Evolutionary conservation across 23 tunicate genomes (phyloP).

Genomic region (Pegea sp.): DNA sequence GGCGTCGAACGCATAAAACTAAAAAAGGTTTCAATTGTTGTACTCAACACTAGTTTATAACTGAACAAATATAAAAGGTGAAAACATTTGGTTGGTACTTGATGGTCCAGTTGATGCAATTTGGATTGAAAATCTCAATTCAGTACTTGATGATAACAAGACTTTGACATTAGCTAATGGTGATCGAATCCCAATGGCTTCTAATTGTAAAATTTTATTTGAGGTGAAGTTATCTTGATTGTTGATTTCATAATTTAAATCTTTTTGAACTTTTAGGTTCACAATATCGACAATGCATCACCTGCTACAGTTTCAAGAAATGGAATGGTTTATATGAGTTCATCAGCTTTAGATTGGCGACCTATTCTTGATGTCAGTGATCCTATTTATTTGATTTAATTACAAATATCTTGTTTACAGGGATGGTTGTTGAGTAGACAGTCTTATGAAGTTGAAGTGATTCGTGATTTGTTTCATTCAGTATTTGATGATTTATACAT

Average conservation of each 20-base stretch:
- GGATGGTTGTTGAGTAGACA: constrained; percentile 92
- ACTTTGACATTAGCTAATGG: constrained; percentile 97
- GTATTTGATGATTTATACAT: constrained; percentile 71
- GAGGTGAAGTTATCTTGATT: constrained; percentile 10
- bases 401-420: constrained; percentile 5
- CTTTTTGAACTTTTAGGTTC: constrained; percentile 15
- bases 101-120: constrained; percentile 99
- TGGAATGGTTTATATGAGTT: constrained; percentile 95
- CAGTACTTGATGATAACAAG: constrained; percentile 97
- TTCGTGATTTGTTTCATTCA: constrained; percentile 51
- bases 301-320: constrained; percentile 98
- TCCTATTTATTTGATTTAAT: neutral
- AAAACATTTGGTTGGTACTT: constrained; percentile 76
- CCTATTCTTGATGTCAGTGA: constrained; percentile 76
- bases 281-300: constrained; percentile 96
- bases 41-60: neutral
- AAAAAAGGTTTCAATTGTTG: constrained; percentile 11
- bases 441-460: constrained; percentile 44
- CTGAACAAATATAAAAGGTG: constrained; percentile 27
- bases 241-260: neutral
- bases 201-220: constrained; percentile 81
- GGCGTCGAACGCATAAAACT: constrained; percentile 91
- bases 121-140: constrained; percentile 97
- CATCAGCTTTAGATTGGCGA: constrained; percentile 94
- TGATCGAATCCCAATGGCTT: constrained; percentile 96